Percentiles rank a stretch among this genome's conserved stretches.
These are phyloP conservation scores for Acomys russatus DNA, from an alignment of 2,797 vertebrate genomes.

Conservation along the genomic window DNA sequence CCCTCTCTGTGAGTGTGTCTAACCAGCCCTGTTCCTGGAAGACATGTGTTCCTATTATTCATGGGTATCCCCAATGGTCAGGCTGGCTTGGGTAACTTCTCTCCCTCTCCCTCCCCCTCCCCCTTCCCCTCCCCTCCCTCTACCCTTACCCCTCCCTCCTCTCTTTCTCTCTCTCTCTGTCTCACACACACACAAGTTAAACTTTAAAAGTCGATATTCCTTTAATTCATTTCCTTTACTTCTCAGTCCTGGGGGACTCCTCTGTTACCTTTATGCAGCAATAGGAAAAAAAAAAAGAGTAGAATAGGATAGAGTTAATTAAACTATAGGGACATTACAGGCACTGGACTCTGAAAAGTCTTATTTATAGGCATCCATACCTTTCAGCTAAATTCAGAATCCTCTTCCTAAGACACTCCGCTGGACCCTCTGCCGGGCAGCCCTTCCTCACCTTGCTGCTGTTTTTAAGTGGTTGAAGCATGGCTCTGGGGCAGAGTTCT, in stretches of 20 bases:
- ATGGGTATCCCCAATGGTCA: background rate
- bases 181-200: background rate
- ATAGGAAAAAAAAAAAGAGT: background rate
- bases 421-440: background rate
- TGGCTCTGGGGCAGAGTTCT: background rate
- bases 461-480: background rate
- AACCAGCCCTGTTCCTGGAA: background rate
- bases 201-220: constrained; percentile 19
- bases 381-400: constrained; percentile 49
- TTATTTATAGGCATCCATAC: constrained; percentile 9
- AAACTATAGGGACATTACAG: constrained; percentile 58
- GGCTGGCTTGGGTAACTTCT: background rate
- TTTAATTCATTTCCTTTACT: constrained; percentile 57
- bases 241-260: constrained; percentile 13
- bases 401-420: constrained; percentile 35
- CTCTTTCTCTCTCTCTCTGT: no score
- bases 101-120: no score
- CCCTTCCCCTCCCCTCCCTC: no score
- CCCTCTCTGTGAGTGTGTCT: background rate
- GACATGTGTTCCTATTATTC: background rate
- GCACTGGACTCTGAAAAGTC: constrained; percentile 12
- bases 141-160: no score
- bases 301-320: constrained; percentile 52
- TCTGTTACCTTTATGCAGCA: constrained; percentile 52
- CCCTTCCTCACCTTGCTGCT: background rate